Conservation (phyloP, 1,140 invertebrate genomes). For the Bombus terrestris region DNA sequence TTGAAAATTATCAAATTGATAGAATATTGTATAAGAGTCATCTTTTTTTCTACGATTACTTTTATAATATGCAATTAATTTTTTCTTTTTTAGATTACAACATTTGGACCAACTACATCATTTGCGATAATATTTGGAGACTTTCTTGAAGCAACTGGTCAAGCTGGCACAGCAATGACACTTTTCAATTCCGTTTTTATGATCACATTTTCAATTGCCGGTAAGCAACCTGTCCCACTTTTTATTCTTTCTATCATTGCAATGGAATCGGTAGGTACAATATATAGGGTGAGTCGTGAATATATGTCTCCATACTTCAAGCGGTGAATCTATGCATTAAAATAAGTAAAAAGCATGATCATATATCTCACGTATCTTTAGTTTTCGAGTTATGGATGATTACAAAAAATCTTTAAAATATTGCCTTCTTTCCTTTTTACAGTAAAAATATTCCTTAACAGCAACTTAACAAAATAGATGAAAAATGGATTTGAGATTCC, state of each 20-base stretch:
- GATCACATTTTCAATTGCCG: conserved; percentile 76
- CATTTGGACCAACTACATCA: conserved; percentile 72
- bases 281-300: too few species aligned
- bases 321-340: too few species aligned
- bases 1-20: not conserved
- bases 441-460: too few species aligned
- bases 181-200: conserved; percentile 80
- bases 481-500: too few species aligned
- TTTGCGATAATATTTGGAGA: conserved; percentile 78
- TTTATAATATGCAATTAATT: not conserved
- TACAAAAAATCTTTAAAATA: too few species aligned
- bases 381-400: too few species aligned
- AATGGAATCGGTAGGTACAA: too few species aligned
- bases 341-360: too few species aligned
- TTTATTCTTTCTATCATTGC: not conserved
- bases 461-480: too few species aligned
- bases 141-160: conserved; percentile 75
- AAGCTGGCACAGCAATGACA: conserved; percentile 76
- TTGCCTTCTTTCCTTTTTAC: too few species aligned
- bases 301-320: too few species aligned
- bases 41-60: not conserved
- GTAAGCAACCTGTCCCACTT: conserved; percentile 60
- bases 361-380: too few species aligned
- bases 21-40: not conserved
- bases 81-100: conserved; percentile 70